Conservation (phyloP, 2,888 invertebrate genomes). For the Timandra comae region DNA sequence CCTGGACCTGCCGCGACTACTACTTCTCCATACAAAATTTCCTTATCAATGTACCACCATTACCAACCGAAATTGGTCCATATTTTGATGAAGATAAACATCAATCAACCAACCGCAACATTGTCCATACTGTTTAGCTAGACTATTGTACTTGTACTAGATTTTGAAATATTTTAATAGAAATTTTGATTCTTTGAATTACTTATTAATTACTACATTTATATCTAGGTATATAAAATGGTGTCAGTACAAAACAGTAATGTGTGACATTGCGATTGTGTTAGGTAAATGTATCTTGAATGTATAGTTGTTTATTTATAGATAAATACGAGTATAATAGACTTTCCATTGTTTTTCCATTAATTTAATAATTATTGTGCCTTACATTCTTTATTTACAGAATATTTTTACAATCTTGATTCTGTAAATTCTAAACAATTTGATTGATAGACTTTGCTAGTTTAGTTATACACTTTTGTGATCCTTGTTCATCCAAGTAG, state of each 20-base stretch:
- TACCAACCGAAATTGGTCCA: conserved; percentile 42
- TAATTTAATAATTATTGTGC: too few relatives aligned
- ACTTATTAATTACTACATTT: neutral
- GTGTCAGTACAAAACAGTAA: conserved; percentile 23
- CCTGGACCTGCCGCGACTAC: conserved; percentile 93
- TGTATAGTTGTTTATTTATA: too few relatives aligned
- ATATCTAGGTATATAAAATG: neutral
- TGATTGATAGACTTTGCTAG: too few relatives aligned
- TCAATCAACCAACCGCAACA: conserved; percentile 27
- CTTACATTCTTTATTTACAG: too few relatives aligned
- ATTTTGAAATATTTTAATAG: conserved; percentile 21
- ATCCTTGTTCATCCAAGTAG: too few relatives aligned
- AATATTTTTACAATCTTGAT: too few relatives aligned
- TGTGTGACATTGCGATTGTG: conserved; percentile 7
- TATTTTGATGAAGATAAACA: conserved; percentile 41
- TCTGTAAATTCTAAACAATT: too few relatives aligned
- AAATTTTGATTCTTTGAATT: conserved; percentile 16
- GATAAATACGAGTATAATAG: too few relatives aligned
- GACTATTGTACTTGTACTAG: conserved; percentile 3
- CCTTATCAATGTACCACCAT: conserved; percentile 50
- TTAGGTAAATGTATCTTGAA: too few relatives aligned
- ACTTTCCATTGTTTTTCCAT: too few relatives aligned
- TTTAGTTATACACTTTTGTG: too few relatives aligned
- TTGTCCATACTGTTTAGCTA: conserved; percentile 47
- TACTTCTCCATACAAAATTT: conserved; percentile 77